Base-by-base conservation (phyloP, 35 echinoderm and acorn worm species). In the Antedon bifida region DNA sequence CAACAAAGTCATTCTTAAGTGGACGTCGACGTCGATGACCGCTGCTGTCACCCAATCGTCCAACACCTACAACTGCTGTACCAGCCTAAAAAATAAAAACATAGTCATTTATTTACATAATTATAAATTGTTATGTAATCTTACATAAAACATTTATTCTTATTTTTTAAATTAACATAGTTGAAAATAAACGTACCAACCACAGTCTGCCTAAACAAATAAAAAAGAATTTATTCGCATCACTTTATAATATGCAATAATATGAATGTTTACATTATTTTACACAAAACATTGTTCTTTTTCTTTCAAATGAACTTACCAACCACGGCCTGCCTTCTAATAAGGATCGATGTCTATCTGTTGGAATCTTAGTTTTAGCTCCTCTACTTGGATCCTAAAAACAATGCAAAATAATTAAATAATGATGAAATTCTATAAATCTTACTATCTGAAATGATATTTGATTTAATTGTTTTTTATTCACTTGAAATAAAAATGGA, bases 11-110 rank as follows among this genome's bases (percentile, higher is more conserved):
- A 0, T 31, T 79, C 29, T 87, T 39, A 29, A 92, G 84, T 4
- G 94, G 87, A 38, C 80, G 76, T 33, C 90, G 85, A 75, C 85
- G 89, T 51, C 94, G 88, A 30, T 92, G 94, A 75, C 83, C 82
- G 34, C 87, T 84, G 44, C 84, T 86, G 64, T 91, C 86, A 39
- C 81, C 87, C 9, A 97, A 74, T 32, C 90, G 84, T 45, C 90
- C 90, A 39, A 92, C 82, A 29, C 84, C 87, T 32, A 99, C 75
- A 17, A 81, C 83, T 29, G 89, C 82, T 75, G 87, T 83, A 75
- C 90, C 91, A 26, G 78, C 76, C 91, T 92, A 36, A 30, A 29
- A 7, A 16, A 35, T 9, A 38, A 29, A 36, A 39, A 36, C 5
- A 17, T 5, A 33, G 32, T n/a, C n/a, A n/a, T 5, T 5, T 33